Evolutionary conservation across 2,113 vertebrate species (phyloP).

Genomic region (Cairina moschata): DNA sequence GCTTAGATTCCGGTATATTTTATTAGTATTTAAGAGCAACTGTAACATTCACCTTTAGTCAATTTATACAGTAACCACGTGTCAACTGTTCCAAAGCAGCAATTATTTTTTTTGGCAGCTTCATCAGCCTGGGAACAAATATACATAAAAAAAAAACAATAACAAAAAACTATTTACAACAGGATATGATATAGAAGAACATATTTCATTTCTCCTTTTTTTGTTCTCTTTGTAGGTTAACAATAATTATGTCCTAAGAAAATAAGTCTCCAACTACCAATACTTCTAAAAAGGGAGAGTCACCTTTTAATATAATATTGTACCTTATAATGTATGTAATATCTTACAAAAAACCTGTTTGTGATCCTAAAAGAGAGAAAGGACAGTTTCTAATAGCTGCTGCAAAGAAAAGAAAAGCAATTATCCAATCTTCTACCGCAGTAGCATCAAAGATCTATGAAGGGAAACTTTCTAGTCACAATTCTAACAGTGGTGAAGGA

Average conservation of each 20-base stretch:
- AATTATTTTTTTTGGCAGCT: constrained; percentile 84
- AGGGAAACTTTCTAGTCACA: neutral
- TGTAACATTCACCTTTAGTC: constrained; percentile 84
- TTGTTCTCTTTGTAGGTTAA: neutral
- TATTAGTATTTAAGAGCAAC: neutral
- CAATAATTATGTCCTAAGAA: neutral
- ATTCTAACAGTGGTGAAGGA: neutral
- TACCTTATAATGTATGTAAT: neutral
- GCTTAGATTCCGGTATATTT: neutral
- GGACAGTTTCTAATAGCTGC: neutral
- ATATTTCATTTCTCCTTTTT: neutral
- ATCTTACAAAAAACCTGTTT: neutral
- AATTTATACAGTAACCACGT: constrained; percentile 93
- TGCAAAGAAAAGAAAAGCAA: neutral
- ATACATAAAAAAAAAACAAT: neutral
- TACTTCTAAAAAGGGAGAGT: fast-evolving
- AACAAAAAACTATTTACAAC: neutral
- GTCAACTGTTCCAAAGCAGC: constrained; percentile 95
- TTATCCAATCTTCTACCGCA: neutral
- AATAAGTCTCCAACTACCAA: neutral
- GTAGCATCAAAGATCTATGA: neutral
- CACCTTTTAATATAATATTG: neutral
- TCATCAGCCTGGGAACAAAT: constrained; percentile 80
- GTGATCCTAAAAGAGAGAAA: neutral
- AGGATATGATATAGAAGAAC: neutral